These are phyloP conservation scores for Chrysemys picta DNA, from an alignment of 2,113 vertebrate species.

Conservation along the genomic window DNA sequence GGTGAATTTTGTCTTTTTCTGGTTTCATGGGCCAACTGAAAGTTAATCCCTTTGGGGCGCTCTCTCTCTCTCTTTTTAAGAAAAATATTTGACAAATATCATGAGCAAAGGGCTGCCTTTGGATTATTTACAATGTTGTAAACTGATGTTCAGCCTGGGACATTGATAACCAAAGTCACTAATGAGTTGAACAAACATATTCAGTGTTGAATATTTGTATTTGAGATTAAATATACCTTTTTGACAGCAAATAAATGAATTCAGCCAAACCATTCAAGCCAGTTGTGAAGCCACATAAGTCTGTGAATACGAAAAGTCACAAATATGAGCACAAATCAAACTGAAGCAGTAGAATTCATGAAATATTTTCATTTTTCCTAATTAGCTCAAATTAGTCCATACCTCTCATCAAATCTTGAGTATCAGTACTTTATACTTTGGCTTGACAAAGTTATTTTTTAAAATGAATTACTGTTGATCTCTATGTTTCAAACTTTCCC, in stretches of 20 bases:
- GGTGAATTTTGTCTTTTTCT: neutral
- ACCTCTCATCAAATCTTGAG: neutral
- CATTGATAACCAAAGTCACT: constrained; percentile 67
- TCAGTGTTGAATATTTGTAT: constrained; percentile 57
- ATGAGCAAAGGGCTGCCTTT: constrained; percentile 62
- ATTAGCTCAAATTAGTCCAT: neutral
- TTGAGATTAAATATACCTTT: constrained; percentile 67
- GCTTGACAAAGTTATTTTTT: neutral
- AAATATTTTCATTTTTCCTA: neutral
- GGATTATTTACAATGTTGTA: constrained; percentile 62
- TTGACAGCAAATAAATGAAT: constrained; percentile 1
- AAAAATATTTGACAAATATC: constrained; percentile 46
- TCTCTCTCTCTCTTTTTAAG: neutral
- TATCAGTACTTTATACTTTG: neutral
- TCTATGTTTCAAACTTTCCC: neutral
- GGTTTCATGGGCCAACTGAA: neutral
- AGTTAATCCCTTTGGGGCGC: neutral
- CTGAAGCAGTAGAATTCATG: neutral
- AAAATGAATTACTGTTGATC: neutral
- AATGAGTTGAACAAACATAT: constrained; percentile 61
- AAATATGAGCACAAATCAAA: neutral
- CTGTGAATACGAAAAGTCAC: neutral
- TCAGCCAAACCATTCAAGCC: constrained; percentile 25
- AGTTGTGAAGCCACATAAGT: neutral
- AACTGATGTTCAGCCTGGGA: constrained; percentile 55